Conservation (phyloP, 2,888 invertebrate species). For the Tetrapedia diversipes region DNA sequence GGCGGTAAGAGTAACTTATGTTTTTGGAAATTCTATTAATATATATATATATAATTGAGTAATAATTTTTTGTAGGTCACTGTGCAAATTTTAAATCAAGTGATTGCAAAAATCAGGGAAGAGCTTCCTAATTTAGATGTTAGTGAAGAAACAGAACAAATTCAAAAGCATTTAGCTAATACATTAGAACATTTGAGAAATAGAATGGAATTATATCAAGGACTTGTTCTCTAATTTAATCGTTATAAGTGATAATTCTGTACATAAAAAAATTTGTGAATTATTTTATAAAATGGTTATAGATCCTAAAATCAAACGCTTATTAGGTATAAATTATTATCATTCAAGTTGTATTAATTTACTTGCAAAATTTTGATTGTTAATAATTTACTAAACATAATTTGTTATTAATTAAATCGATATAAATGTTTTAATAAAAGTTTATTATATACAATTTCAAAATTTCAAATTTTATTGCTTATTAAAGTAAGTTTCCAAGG, state of each 20-base stretch:
- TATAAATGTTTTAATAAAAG: slow-evolving; percentile 63
- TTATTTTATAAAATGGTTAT: slow-evolving; percentile 33
- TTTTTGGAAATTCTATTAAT: neutral
- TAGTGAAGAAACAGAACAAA: slow-evolving; percentile 98
- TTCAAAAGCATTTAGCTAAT: slow-evolving; percentile 97
- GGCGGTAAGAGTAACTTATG: slow-evolving; percentile 80
- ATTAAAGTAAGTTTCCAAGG: too few relatives aligned
- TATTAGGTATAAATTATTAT: slow-evolving; percentile 40
- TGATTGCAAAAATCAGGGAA: slow-evolving; percentile 96
- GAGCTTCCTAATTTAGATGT: slow-evolving; percentile 96
- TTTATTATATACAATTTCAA: too few relatives aligned
- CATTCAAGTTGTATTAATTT: slow-evolving; percentile 19
- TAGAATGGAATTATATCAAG: slow-evolving; percentile 88
- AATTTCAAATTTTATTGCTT: too few relatives aligned
- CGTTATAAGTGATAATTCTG: slow-evolving; percentile 68
- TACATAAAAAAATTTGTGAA: slow-evolving; percentile 64
- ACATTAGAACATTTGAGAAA: slow-evolving; percentile 92
- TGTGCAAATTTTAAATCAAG: slow-evolving; percentile 87
- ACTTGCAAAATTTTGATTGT: slow-evolving; percentile 42
- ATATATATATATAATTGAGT: neutral
- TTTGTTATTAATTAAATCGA: slow-evolving; percentile 43
- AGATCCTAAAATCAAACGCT: slow-evolving; percentile 42
- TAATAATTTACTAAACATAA: slow-evolving; percentile 36
- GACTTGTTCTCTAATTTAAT: slow-evolving; percentile 84
- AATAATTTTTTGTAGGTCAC: slow-evolving; percentile 85